Evolutionary conservation across 2,888 invertebrate genomes (phyloP).

Genomic region (Cantharis flavilabris): DNA sequence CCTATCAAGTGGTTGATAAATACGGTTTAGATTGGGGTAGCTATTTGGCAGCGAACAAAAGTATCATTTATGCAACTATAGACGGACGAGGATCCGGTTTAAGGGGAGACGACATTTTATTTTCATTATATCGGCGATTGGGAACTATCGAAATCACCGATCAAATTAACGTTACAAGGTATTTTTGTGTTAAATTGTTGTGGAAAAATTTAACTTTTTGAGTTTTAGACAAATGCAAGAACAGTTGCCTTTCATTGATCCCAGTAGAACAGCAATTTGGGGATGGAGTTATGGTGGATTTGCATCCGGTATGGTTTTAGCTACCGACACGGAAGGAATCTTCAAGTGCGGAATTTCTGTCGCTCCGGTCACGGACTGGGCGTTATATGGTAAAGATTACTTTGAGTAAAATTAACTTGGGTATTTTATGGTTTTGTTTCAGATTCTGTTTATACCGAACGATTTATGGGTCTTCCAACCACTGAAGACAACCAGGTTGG

Average conservation of each 20-base stretch:
- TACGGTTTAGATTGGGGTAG: slow-evolving; percentile 88
- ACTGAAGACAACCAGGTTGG: slow-evolving; percentile 71
- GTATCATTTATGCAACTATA: slow-evolving; percentile 85
- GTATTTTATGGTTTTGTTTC: background rate
- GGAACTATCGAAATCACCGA: slow-evolving; percentile 92
- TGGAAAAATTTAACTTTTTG: background rate
- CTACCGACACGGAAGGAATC: slow-evolving; percentile 71
- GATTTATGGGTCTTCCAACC: slow-evolving; percentile 90
- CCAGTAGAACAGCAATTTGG: slow-evolving; percentile 87
- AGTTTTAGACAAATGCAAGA: slow-evolving; percentile 66
- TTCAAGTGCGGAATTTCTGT: slow-evolving; percentile 95
- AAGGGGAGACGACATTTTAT: slow-evolving; percentile 81
- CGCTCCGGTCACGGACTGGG: slow-evolving; percentile 97
- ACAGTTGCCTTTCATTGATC: slow-evolving; percentile 74
- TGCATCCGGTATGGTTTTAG: slow-evolving; percentile 85
- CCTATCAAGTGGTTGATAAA: slow-evolving; percentile 80
- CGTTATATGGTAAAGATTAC: slow-evolving; percentile 78
- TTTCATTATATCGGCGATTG: slow-evolving; percentile 79
- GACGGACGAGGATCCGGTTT: slow-evolving; percentile 90
- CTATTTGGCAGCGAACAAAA: slow-evolving; percentile 81
- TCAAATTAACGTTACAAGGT: slow-evolving; percentile 85
- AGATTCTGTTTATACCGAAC: slow-evolving; percentile 97
- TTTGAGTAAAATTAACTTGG: background rate
- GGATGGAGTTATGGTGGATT: slow-evolving; percentile 99
- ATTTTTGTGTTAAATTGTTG: slow-evolving; percentile 34